Evolutionary conservation across 2,113 vertebrate species (phyloP).

Genomic region (Pygoscelis antarcticus): DNA sequence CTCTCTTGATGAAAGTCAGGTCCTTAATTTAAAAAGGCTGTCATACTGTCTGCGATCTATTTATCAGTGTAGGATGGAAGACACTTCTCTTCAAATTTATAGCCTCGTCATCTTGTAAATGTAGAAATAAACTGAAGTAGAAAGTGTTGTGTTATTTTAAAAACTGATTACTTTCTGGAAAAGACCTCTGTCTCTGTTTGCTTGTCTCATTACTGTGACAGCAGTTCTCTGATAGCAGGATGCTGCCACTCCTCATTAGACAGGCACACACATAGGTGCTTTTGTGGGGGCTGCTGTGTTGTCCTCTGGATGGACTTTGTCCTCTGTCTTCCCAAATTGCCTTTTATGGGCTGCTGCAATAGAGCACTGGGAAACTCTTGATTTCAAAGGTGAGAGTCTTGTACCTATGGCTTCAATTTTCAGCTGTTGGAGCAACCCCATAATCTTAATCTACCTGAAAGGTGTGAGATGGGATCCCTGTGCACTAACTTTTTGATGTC

Average conservation of each 20-base stretch:
- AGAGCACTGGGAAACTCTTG: neutral
- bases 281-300: neutral
- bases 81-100: constrained; percentile 9
- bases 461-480: neutral
- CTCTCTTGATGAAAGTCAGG: constrained; percentile 22
- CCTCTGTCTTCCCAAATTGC: neutral
- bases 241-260: neutral
- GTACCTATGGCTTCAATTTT: neutral
- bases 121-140: constrained; percentile 33
- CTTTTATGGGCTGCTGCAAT: neutral
- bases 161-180: constrained; percentile 40
- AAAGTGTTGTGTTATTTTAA: constrained; percentile 17
- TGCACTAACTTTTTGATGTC: neutral
- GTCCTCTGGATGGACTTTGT: neutral
- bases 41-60: neutral
- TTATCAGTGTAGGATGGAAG: constrained; percentile 23
- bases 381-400: neutral
- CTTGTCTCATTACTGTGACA: constrained; percentile 27
- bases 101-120: constrained; percentile 30
- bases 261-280: neutral
- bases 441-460: neutral
- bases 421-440: neutral
- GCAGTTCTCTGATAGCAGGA: neutral
- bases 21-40: constrained; percentile 35
- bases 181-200: neutral